Percentiles rank a stretch among this genome's conserved stretches.
phyloP scores from a whole-genome alignment of 2,888 invertebrate species.

The Drosophila rubida region DNA sequence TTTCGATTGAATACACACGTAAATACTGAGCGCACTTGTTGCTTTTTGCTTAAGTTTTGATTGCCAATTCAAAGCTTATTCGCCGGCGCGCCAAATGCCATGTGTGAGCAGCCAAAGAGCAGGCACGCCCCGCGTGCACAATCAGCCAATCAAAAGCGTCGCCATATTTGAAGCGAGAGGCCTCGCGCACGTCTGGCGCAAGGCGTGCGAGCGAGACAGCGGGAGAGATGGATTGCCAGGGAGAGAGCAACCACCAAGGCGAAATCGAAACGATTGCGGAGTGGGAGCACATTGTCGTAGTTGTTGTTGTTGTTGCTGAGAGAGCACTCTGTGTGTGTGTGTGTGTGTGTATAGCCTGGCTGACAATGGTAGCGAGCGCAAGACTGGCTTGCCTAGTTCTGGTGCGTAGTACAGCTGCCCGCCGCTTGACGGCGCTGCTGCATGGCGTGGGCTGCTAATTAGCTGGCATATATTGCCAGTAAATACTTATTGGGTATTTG shows the following conservation, averaged over 20 bases:
- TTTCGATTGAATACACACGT: constrained; percentile 28
- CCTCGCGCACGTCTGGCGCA: constrained; percentile 19
- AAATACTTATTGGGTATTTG: constrained; percentile 12
- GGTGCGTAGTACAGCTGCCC: constrained; percentile 54
- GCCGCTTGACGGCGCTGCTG: constrained; percentile 62
- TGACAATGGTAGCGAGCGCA: background rate
- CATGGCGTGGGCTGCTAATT: constrained; percentile 49
- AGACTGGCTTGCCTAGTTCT: constrained; percentile 43
- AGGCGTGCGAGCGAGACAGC: constrained; percentile 21
- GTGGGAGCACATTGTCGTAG: constrained; percentile 41
- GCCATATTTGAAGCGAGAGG: constrained; percentile 77
- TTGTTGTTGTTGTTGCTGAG: constrained; percentile 15
- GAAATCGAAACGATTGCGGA: constrained; percentile 55
- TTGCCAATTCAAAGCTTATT: constrained; percentile 41
- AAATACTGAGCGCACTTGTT: constrained; percentile 65
- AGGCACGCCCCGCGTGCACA: constrained; percentile 36
- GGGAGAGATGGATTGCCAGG: constrained; percentile 7
- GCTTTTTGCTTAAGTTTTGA: constrained; percentile 43
- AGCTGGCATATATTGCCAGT: constrained; percentile 21
- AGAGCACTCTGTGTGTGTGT: constrained; percentile 3
- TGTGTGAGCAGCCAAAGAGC: constrained; percentile 36
- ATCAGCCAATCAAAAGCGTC: constrained; percentile 60
- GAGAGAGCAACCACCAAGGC: constrained; percentile 43
- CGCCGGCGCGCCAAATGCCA: constrained; percentile 39
- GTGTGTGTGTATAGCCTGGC: constrained; percentile 45